These are phyloP conservation scores for Plagodis dolabraria DNA, from an alignment of 2,888 invertebrate genomes.

Conservation along the genomic window DNA sequence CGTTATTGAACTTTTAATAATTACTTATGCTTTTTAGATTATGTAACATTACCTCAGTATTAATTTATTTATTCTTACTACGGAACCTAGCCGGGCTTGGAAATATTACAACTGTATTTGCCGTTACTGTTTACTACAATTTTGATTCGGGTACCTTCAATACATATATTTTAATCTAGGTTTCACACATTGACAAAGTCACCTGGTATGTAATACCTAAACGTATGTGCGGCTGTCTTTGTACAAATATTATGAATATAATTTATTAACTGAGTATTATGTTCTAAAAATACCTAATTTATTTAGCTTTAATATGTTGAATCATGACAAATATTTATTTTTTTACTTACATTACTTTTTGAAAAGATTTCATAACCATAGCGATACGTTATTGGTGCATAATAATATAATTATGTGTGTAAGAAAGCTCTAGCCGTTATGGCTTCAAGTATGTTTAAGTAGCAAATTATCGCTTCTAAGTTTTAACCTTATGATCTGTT, in stretches of 20 bases:
- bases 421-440: slow-evolving; percentile 6
- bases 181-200: slow-evolving; percentile 46
- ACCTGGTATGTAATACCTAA: slow-evolving; percentile 62
- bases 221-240: slow-evolving; percentile 64
- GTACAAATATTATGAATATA: slow-evolving; percentile 64
- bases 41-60: slow-evolving; percentile 51
- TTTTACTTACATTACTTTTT: slow-evolving; percentile 51
- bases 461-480: slow-evolving; percentile 35
- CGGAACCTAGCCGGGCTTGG: not conserved
- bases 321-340: slow-evolving; percentile 82
- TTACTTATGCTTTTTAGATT: slow-evolving; percentile 12
- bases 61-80: slow-evolving; percentile 42
- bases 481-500: slow-evolving; percentile 20
- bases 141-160: not conserved
- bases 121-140: too few relatives aligned
- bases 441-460: slow-evolving; percentile 32
- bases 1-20: slow-evolving; percentile 6
- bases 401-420: slow-evolving; percentile 39
- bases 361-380: slow-evolving; percentile 39
- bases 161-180: not conserved
- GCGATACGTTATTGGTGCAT: slow-evolving; percentile 59
- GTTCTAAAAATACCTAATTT: slow-evolving; percentile 60
- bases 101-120: too few relatives aligned
- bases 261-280: slow-evolving; percentile 71
- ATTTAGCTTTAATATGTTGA: slow-evolving; percentile 69